Conservation (phyloP, 1,140 invertebrate species). For the Papilio machaon region DNA sequence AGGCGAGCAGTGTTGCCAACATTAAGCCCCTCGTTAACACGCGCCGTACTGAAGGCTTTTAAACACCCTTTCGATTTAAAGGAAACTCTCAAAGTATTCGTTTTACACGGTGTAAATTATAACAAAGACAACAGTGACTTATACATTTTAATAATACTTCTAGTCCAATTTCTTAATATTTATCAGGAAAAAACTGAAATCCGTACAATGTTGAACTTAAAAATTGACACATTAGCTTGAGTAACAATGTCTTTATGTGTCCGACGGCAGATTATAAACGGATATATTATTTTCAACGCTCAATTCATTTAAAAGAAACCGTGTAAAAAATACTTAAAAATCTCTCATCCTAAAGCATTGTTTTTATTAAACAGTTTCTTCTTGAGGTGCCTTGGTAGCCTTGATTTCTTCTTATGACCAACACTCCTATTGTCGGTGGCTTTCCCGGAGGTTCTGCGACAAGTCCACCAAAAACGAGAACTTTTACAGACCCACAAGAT, state of each 20-base stretch:
- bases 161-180: not conserved
- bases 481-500: too few species aligned
- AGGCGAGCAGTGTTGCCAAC: conserved; percentile 53
- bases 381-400: too few species aligned
- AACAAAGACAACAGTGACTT: not conserved
- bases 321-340: too few species aligned
- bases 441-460: too few species aligned
- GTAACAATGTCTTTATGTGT: not conserved
- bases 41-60: conserved; percentile 34
- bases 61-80: conserved; percentile 36
- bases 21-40: conserved; percentile 59
- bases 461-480: too few species aligned
- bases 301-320: too few species aligned
- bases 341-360: too few species aligned
- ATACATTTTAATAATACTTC: not conserved
- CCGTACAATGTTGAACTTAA: too few species aligned
- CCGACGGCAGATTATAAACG: not conserved
- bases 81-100: conserved; percentile 28
- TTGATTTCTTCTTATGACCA: too few species aligned
- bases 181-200: not conserved
- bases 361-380: too few species aligned
- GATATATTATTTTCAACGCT: not conserved
- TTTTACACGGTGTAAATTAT: not conserved
- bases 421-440: too few species aligned
- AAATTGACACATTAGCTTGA: not conserved